Evolutionary conservation across 2,888 invertebrate species (phyloP).

Genomic region (Chymomyza fuscimana): DNA sequence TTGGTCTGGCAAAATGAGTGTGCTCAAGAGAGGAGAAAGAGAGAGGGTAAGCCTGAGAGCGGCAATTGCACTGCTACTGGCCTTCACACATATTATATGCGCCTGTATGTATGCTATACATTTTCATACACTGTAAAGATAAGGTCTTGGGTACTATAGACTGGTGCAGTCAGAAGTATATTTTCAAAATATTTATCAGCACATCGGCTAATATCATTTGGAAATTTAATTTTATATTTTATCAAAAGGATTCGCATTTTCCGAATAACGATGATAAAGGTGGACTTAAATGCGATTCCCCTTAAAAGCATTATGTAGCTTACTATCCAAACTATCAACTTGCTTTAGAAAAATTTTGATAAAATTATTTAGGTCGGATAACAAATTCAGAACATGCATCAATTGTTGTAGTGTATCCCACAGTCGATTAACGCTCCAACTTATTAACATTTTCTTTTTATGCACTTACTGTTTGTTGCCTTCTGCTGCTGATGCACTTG

Average conservation of each 20-base stretch:
- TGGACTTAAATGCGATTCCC: too few species aligned
- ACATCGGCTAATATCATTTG: too few species aligned
- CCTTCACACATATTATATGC: not conserved
- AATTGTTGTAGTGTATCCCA: not conserved
- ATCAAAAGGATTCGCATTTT: too few species aligned
- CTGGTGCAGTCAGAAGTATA: too few species aligned
- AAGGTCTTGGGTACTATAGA: not conserved
- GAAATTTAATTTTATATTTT: too few species aligned
- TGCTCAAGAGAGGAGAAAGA: not conserved
- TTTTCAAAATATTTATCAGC: too few species aligned
- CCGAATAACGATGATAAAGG: too few species aligned
- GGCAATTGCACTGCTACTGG: not conserved
- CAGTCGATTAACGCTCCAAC: not conserved
- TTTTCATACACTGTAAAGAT: not conserved
- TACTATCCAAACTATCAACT: too few species aligned
- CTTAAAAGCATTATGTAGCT: too few species aligned
- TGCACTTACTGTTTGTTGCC: slow-evolving; percentile 58
- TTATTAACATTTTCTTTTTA: slow-evolving; percentile 44
- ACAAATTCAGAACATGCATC: too few species aligned
- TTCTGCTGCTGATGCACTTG: slow-evolving; percentile 3
- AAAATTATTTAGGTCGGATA: too few species aligned
- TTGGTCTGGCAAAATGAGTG: not conserved
- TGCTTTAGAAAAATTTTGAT: too few species aligned
- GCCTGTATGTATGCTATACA: slow-evolving; percentile 40
- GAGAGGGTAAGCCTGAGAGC: not conserved